Evolutionary conservation across 35 echinoderm and acorn worm genomes (phyloP), one percentile per base, ranked within the genome.

Genomic region (Hemicentrotus pulcherrimus): DNA sequence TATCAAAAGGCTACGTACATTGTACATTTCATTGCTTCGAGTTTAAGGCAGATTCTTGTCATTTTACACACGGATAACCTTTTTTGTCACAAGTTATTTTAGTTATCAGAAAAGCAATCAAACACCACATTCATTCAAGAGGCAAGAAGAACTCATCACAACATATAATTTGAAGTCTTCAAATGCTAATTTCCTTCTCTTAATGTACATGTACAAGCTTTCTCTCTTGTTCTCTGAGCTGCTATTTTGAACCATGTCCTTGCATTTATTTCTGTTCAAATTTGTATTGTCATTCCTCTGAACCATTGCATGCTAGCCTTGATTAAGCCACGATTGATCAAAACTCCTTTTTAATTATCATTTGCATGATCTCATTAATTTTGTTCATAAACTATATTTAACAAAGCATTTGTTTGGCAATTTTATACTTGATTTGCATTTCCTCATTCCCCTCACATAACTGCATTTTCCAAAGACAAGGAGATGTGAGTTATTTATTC

Each of bases 171-270:
- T 55, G 35, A 11, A 55, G 61, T 78, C 65, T 78, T 28, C 65
- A 78, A 24, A 30, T n/a, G 18, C 28, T 8, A n/a, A 78, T 78
- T 78, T 24, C 65, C 28, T 78, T 78, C 65, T 78, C 28, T 22
- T 15, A 78, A 78, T 78, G 65, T 78, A 78, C 65, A 78, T 78
- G 65, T 78, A 78, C 65, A 78, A 78, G 22, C 65, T 78, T 78
- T 78, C 65, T 78, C 65, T 78, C 65, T 55, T 55, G 10, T 55
- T 55, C 9, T 55, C 50, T 15, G 50, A 78, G 5, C 22, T 78
- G 65, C 65, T 78, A 28, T 28, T 78, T 78, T 78, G 65, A 24
- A 59, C 52, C 16, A 11, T 59, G 52, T 59, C 12, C 50, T 59
- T 59, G 52, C 52, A 78, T 78, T 78, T 28, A 6, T 78, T 18